Evolutionary conservation across 2,113 vertebrate genomes (phyloP).

Genomic region (Sorex fumeus): DNA sequence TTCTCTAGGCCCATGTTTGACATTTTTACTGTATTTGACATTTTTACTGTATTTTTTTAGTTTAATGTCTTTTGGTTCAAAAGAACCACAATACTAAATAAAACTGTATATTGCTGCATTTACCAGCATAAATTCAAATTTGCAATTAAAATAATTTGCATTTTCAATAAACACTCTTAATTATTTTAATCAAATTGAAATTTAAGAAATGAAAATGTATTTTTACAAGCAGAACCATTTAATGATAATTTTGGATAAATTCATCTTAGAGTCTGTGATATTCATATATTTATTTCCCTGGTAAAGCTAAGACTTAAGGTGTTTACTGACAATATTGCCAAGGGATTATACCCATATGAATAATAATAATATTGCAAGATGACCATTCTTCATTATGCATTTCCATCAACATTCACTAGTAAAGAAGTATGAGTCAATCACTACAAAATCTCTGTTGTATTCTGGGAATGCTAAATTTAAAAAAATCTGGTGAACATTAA

Average conservation of each 20-base stretch:
- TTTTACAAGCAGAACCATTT: constrained; percentile 22
- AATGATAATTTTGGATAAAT: neutral
- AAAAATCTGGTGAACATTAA: too few species aligned
- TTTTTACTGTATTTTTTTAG: neutral
- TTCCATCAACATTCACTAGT: neutral
- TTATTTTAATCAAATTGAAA: constrained; percentile 10
- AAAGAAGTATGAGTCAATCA: neutral
- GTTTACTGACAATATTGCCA: neutral
- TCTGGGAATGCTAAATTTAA: neutral
- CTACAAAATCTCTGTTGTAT: constrained; percentile 24
- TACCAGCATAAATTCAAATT: constrained; percentile 16
- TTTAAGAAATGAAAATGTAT: neutral
- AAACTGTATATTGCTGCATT: neutral
- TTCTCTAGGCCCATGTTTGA: neutral
- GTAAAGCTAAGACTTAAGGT: neutral
- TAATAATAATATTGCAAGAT: neutral
- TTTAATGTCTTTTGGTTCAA: neutral
- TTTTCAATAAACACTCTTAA: constrained; percentile 1
- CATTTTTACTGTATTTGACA: neutral
- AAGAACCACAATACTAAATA: constrained; percentile 16
- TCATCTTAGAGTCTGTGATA: neutral
- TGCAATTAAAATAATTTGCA: constrained; percentile 40
- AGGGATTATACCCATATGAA: constrained; percentile 1
- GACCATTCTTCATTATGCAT: constrained; percentile 15
- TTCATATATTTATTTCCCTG: constrained; percentile 14